Evolutionary conservation across 2,888 invertebrate genomes (phyloP), one percentile per base, ranked within the genome.

Genomic region (Petrophora chlorosata): DNA sequence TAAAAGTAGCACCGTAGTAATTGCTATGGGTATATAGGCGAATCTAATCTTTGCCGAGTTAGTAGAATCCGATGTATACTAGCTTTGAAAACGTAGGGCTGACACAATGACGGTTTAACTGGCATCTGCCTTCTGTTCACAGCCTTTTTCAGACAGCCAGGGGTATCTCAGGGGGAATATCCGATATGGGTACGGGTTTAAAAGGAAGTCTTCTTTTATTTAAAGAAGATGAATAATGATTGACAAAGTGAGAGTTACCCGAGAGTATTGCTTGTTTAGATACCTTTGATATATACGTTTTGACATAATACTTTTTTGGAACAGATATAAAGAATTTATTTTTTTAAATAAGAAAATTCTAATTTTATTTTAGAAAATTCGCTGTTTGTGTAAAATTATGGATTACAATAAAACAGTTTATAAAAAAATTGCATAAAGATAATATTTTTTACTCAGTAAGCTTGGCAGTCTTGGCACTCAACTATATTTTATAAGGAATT

Each of bases 201-300:
- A 49, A 49, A 32, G 36, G 42, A 43, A 32, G 25, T 13, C 42
- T 36, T 43, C 36, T 38, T 49, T 49, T 49, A 49, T 49, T 49
- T 49, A 49, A 16, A 38, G 17, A 32, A 49, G 38, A 49, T 49
- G 48, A 49, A 49, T 49, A 49, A 42, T 42, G 42, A 49, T 28
- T 42, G 42, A 49, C 42, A 49, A 43, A 35, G 34, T 19, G 36
- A 42, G 38, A 38, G 25, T 14, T 41, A 23, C 42, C 32, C 41
- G 13, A 5, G 48, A 26, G 48, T 39, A 28, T 28, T 10, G 14
- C 5, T n/a, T 29, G 15, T 29, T 22, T 22, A 43, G 8, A 8
- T 28, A 7, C 25, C 9, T 43, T 34, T 26, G 19, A 19, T 19
- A 19, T 4, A 19, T 19, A 19, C 19, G 4, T 19, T 5, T 7